Conservation (phyloP, 2,888 invertebrate genomes). For the Clanis bilineata region DNA sequence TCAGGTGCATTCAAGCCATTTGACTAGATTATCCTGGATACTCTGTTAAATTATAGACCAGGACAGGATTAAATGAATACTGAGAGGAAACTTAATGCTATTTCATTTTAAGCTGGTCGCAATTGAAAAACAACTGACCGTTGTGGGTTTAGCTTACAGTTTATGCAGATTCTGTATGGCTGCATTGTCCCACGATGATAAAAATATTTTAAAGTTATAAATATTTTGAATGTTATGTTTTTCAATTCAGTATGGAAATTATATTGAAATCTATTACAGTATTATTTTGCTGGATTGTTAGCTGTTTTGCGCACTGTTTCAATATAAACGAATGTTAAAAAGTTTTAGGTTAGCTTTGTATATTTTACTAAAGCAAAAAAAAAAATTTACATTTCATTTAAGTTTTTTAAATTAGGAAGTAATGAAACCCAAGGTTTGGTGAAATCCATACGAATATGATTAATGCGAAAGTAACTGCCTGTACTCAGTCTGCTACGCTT, state of each 20-base stretch:
- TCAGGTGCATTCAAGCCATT: slow-evolving; percentile 33
- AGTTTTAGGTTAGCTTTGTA: no score
- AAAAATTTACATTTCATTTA: no score
- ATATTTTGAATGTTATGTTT: background rate
- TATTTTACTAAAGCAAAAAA: no score
- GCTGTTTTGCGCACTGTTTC: no score
- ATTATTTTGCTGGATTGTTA: no score
- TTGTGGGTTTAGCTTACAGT: background rate
- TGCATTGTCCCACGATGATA: slow-evolving; percentile 19
- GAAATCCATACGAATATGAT: no score
- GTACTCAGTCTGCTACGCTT: no score
- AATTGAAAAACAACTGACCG: slow-evolving; percentile 1
- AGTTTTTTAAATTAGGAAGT: no score
- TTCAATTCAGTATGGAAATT: background rate
- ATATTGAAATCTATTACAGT: no score
- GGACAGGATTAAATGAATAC: slow-evolving; percentile 52
- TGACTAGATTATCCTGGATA: slow-evolving; percentile 42
- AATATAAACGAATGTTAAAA: no score
- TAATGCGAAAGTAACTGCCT: no score
- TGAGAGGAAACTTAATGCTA: slow-evolving; percentile 39
- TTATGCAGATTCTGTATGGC: slow-evolving; percentile 5
- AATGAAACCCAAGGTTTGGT: no score
- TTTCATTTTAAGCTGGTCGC: slow-evolving; percentile 42
- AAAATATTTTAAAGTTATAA: background rate
- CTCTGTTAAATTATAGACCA: slow-evolving; percentile 50